phyloP scores from a whole-genome alignment of 2,888 invertebrate species.

The Diadegma fenestrale region DNA sequence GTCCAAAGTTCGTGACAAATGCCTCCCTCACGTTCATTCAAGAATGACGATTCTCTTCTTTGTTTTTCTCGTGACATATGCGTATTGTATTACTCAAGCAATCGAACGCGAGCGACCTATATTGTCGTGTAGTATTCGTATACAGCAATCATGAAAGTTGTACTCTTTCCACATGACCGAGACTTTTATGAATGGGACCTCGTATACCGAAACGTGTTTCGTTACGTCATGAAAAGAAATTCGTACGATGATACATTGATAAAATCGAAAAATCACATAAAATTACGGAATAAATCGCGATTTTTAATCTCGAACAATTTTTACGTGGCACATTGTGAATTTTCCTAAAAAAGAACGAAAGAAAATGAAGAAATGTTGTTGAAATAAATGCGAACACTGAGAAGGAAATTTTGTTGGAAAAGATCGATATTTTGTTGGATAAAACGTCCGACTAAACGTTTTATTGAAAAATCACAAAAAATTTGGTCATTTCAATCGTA shows the following conservation, averaged over 20 bases:
- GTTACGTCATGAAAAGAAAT: neutral
- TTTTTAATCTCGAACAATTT: no score
- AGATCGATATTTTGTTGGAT: no score
- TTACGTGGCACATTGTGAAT: no score
- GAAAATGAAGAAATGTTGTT: no score
- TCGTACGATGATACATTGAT: neutral
- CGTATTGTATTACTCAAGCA: neutral
- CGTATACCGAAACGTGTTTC: neutral
- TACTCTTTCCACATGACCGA: neutral
- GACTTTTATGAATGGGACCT: slow-evolving; percentile 57
- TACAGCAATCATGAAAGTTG: slow-evolving; percentile 30
- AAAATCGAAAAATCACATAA: no score
- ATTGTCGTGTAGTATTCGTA: slow-evolving; percentile 34
- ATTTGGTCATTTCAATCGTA: no score
- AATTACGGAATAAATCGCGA: no score
- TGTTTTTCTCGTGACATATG: slow-evolving; percentile 17
- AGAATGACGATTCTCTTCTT: slow-evolving; percentile 40
- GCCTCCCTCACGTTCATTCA: slow-evolving; percentile 22
- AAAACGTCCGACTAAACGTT: no score
- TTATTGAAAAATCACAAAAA: no score
- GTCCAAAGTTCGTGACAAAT: slow-evolving; percentile 24
- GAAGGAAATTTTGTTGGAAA: no score
- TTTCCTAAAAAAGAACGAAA: no score
- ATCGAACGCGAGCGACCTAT: slow-evolving; percentile 38
- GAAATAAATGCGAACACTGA: no score